These are phyloP conservation scores for Aphrocallistes beatrix DNA, from an alignment of 37 sponge, comb jelly and placozoan species.

Conservation along the genomic window DNA sequence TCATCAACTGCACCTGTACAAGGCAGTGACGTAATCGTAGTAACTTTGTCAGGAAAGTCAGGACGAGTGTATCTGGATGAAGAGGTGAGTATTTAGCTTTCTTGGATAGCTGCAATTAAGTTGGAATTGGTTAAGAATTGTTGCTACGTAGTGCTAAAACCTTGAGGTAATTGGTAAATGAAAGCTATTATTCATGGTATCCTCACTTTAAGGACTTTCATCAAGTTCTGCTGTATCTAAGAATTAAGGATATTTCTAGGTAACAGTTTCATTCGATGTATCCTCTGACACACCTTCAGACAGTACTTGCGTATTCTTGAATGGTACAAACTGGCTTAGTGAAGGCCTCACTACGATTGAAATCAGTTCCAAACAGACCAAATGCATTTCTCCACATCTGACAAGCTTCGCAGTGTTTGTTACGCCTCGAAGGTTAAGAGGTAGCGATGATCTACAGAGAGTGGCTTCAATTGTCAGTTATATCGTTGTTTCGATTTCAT, in stretches of 20 bases:
- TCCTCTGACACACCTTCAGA: too few species aligned
- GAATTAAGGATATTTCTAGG: too few species aligned
- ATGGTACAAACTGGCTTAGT: not conserved
- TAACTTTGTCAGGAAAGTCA: not conserved
- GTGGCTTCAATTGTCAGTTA: not conserved
- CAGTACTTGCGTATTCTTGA: not conserved
- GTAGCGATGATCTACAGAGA: not conserved
- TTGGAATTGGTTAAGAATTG: too few species aligned
- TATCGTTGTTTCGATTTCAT: not conserved
- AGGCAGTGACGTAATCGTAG: not conserved
- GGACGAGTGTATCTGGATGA: too few species aligned
- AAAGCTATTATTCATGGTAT: too few species aligned
- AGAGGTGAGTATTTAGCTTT: too few species aligned
- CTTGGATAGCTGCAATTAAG: too few species aligned
- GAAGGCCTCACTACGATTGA: not conserved
- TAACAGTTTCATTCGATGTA: too few species aligned
- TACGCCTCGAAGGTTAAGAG: not conserved
- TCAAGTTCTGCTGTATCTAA: too few species aligned
- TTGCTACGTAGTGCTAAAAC: too few species aligned
- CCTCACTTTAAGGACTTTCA: too few species aligned
- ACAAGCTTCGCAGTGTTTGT: slow-evolving; percentile 4
- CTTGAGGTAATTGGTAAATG: not conserved
- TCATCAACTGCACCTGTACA: not conserved
- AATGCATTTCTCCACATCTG: not conserved
- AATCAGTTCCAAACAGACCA: not conserved